Conservation (phyloP, 1,140 invertebrate species). For the Calephelis virginiensis region DNA sequence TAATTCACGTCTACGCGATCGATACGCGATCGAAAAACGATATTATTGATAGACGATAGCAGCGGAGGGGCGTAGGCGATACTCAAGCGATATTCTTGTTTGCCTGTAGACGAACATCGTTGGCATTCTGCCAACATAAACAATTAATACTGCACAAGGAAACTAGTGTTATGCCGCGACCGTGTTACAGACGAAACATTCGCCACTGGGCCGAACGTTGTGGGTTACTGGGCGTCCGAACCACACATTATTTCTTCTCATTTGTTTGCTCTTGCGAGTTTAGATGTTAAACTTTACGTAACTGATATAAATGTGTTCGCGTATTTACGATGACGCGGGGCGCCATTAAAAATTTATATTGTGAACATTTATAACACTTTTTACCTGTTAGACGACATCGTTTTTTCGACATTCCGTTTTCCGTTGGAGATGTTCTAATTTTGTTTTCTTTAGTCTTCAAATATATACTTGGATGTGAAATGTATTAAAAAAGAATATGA, state of each 20-base stretch:
- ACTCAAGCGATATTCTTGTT: conserved; percentile 54
- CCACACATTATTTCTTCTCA: conserved; percentile 29
- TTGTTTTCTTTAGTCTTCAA: neutral
- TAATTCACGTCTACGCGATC: conserved; percentile 47
- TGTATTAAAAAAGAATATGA: neutral
- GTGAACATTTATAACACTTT: conserved; percentile 34
- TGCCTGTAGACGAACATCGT: conserved; percentile 63
- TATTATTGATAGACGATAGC: conserved; percentile 48
- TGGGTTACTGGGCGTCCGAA: conserved; percentile 70
- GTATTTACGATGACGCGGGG: conserved; percentile 25
- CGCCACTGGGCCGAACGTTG: conserved; percentile 72
- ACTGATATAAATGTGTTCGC: conserved; percentile 17
- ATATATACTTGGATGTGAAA: conserved; percentile 12
- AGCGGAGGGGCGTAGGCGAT: conserved; percentile 56
- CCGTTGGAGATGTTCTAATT: conserved; percentile 18
- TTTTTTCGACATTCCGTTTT: conserved; percentile 21
- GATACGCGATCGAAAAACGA: conserved; percentile 53
- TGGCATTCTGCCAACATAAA: conserved; percentile 70
- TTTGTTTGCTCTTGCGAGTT: conserved; percentile 19
- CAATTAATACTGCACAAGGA: conserved; percentile 77
- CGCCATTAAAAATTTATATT: conserved; percentile 32
- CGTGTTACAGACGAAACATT: conserved; percentile 76
- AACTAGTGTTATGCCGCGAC: conserved; percentile 77
- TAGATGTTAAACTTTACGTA: conserved; percentile 12
- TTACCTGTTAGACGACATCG: conserved; percentile 29